Evolutionary conservation across 2,113 vertebrate species (phyloP), one percentile per base, ranked within the genome.

Genomic region (Oreochromis spilurus): DNA sequence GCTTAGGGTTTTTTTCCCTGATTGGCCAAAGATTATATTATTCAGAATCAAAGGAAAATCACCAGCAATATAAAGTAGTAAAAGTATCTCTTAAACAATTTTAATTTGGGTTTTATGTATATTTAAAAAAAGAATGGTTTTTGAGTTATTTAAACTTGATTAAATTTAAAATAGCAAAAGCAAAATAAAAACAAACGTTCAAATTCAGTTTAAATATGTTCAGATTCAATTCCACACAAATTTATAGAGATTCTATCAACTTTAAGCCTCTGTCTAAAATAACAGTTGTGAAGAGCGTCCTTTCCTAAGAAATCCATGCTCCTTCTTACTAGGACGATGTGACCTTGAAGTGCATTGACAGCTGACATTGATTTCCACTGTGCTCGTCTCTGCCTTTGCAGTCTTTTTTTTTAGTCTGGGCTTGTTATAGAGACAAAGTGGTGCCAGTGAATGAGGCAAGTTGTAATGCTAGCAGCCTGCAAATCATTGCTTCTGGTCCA

Each of bases 281-380:
- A 82, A 43, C 50, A 65, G 72, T 60, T 87, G 81, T 57, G 26
- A 82, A 78, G 72, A 87, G 80, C 58, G 7, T 38, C 60, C 81
- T 82, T 91, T 87, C 90, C 85, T 86, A 45, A 86, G 53, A 83
- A 87, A 87, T 81, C 83, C 87, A 84, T 34, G 93, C 83, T 85
- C 86, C 87, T 82, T 38, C 92, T 93, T 55, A 72, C 52, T 36
- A 79, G 84, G 91, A 88, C 70, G 80, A 84, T 12, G 83, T 91
- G 94, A 96, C 95, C 95, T 95, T 95, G 93, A 89, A 90, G 80
- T 80, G 81, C 93, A 96, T 95, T 93, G 95, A 96, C 94, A 91
- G 84, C 70, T 87, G 83, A 88, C 92, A 96, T 96, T 95, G 95
- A 96, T 96, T 95, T 94, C 90, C 89, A 86, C 89, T 89, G 87